A percentile compares a stretch with the other conserved stretches of the same genome.
These are phyloP conservation scores for Lasaia peninsularis DNA, from an alignment of 1,140 invertebrate genomes.

Conservation along the genomic window DNA sequence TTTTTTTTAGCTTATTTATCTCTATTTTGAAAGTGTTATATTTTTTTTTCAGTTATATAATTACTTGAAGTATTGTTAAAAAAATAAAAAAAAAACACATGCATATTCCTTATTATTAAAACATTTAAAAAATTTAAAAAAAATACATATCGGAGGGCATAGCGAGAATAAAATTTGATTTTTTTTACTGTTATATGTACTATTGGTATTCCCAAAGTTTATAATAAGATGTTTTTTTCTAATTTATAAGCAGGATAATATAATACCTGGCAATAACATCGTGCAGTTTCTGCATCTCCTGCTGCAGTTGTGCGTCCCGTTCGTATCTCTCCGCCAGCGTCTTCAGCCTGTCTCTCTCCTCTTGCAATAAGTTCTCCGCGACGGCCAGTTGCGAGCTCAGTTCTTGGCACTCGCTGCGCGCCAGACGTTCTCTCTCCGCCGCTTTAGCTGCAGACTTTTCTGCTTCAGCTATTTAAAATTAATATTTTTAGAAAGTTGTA, in stretches of 20 bases:
- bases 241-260: slow-evolving; percentile 13
- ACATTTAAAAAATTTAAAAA: no score
- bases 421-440: background rate
- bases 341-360: background rate
- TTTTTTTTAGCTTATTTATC: no score
- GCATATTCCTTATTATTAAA: no score
- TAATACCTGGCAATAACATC: slow-evolving; percentile 15
- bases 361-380: background rate
- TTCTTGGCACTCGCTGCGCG: background rate
- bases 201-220: no score
- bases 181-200: no score
- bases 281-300: slow-evolving; percentile 19
- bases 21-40: slow-evolving; percentile 59
- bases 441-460: slow-evolving; percentile 1
- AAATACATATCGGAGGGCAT: no score
- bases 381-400: background rate
- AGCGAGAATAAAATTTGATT: no score
- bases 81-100: no score
- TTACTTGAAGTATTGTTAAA: no score
- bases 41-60: slow-evolving; percentile 55
- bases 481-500: background rate
- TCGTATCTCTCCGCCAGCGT: slow-evolving; percentile 8
- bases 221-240: no score
- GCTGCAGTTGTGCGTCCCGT: slow-evolving; percentile 35
- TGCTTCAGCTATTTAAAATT: background rate